phyloP scores from a whole-genome alignment of 2,888 invertebrate genomes.

The Bimastos eiseni region DNA sequence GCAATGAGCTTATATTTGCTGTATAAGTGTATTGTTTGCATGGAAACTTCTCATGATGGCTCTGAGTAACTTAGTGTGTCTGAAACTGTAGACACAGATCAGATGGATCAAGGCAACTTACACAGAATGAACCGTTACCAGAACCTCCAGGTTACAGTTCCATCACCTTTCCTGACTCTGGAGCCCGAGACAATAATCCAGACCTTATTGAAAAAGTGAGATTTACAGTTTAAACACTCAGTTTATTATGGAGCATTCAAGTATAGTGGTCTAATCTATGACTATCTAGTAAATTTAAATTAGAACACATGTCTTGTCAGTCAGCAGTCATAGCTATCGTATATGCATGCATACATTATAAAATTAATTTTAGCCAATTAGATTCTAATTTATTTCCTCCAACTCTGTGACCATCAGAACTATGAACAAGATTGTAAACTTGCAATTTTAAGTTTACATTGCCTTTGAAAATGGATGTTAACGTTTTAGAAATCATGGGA shows the following conservation, averaged over 20 bases:
- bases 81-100: constrained; percentile 20
- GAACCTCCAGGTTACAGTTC: constrained; percentile 36
- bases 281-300: not conserved
- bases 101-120: constrained; percentile 28
- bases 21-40: not conserved
- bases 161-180: constrained; percentile 28
- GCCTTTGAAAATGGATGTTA: not conserved
- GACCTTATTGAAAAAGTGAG: constrained; percentile 44
- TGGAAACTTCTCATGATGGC: not conserved
- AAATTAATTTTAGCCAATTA: not conserved
- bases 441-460: not conserved
- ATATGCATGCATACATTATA: not conserved
- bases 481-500: constrained; percentile 82
- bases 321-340: not conserved
- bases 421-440: not conserved
- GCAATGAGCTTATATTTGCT: no score
- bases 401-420: not conserved
- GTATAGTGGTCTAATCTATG: not conserved
- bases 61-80: not conserved
- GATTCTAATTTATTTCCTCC: not conserved
- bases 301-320: not conserved
- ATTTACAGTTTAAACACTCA: not conserved
- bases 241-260: not conserved
- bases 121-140: constrained; percentile 28
- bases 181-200: constrained; percentile 41